phyloP scores from a whole-genome alignment of 2,888 invertebrate genomes.

The Acronicta alni region DNA sequence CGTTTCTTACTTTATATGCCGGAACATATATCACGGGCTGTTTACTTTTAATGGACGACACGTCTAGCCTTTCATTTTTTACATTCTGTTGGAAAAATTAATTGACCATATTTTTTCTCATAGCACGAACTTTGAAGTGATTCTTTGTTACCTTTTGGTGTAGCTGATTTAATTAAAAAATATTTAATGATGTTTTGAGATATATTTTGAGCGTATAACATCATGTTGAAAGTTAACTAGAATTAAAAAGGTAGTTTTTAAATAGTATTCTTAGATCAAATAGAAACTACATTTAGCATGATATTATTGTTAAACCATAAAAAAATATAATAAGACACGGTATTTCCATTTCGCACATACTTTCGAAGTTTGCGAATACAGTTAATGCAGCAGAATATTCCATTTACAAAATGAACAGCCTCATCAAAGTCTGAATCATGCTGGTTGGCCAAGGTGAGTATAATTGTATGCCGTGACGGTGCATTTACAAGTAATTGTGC shows the following conservation, averaged over 20 bases:
- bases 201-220: no score
- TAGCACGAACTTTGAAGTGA: neutral
- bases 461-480: constrained; percentile 37
- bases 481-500: constrained; percentile 33
- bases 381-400: constrained; percentile 24
- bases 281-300: constrained; percentile 1
- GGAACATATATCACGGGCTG: constrained; percentile 29
- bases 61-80: constrained; percentile 6
- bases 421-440: constrained; percentile 37
- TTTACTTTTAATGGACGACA: constrained; percentile 31
- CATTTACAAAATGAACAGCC: constrained; percentile 40
- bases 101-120: neutral
- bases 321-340: neutral
- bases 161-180: no score
- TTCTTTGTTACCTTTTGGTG: neutral
- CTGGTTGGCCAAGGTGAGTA: constrained; percentile 42
- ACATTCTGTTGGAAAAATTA: constrained; percentile 8
- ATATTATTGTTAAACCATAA: neutral
- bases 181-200: no score
- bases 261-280: constrained; percentile 7
- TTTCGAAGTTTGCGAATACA: constrained; percentile 23
- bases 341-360: constrained; percentile 8
- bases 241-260: neutral
- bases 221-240: no score
- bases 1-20: constrained; percentile 20